phyloP scores from a whole-genome alignment of 2,113 vertebrate genomes.

The Actinemys pallida region DNA sequence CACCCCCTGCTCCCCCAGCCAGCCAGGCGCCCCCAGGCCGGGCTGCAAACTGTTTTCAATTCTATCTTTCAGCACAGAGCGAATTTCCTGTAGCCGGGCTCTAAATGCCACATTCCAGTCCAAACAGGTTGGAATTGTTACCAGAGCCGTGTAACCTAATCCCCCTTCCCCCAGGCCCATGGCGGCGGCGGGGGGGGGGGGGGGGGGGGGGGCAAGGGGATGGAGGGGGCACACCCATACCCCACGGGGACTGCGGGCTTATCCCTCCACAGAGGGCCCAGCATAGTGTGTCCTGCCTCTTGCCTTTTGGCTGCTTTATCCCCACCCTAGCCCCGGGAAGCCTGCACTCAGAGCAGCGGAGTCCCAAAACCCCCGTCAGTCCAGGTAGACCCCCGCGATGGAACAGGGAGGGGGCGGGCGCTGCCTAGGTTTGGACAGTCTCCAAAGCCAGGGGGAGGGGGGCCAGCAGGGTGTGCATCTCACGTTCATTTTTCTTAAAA shows the following conservation, averaged over 20 bases:
- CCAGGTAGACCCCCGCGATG: not conserved
- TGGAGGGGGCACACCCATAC: not conserved
- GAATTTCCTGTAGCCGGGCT: conserved; percentile 64
- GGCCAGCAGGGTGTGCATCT: too few species aligned
- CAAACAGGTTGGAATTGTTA: conserved; percentile 58
- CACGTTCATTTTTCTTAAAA: not conserved
- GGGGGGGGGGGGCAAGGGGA: fast-evolving
- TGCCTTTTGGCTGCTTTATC: too few species aligned
- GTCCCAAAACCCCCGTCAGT: not conserved
- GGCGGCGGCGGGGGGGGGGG: not conserved
- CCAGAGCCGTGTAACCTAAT: conserved; percentile 37
- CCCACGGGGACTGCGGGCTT: not conserved
- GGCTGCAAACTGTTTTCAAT: conserved; percentile 60
- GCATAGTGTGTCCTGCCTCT: not conserved
- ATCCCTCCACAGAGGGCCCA: not conserved
- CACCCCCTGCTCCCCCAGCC: not conserved
- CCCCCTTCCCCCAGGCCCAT: not conserved
- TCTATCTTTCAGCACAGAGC: conserved; percentile 58
- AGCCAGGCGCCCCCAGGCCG: not conserved
- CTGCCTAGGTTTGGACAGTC: not conserved
- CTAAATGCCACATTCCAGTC: conserved; percentile 59
- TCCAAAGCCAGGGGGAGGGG: not conserved
- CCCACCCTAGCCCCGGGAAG: not conserved
- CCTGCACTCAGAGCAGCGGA: not conserved
- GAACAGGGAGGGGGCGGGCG: too few species aligned